Evolutionary conservation across 2,888 invertebrate genomes (phyloP), one percentile per base, ranked within the genome.

Genomic region (Argyresthia goedartella): DNA sequence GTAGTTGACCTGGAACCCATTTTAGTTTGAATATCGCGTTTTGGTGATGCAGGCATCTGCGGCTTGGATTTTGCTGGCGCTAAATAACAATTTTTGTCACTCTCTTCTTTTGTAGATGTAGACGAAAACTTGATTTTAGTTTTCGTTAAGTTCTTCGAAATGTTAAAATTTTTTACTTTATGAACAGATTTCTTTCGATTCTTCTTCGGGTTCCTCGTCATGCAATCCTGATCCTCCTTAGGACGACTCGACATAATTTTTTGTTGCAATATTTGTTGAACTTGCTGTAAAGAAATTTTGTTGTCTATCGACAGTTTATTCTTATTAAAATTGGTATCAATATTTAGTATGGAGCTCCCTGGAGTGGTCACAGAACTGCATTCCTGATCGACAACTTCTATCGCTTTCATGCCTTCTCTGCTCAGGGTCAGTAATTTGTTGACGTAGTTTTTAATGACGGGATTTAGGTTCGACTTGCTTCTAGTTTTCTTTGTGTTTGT

Each of bases 331-430:
- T 87, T 87, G 39, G 63, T 66, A 10, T 76, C 66, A 1, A 75
- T 67, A 56, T 86, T 76, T 36, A 87, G 71, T 51, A 87, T 71
- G 1, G 87, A 87, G 59, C 85, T 87, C 4, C 76, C 71, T 14
- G 87, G 87, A 11, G 87, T 87, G n/a, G 73, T 63, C 4, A 84
- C 73, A 1, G 76, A 69, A 60, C 87, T 87, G 55, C 87, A 85
- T 52, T 85, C 80, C 64, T 82, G 80, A 56, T 77, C 76, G 15
- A 76, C 69, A 42, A 87, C 69, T 64, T 85, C 73, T 49, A 86
- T 64, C 8, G 80, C 80, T 64, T 76, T 78, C 15, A 81, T 58
- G 1, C 79, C 76, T 60, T 77, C 73, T 60, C 65, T 78, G 54
- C 80, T 86, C 7, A 87, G 62, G 36, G 68, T 61, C 35, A 87